Base-by-base conservation (phyloP, 2,797 vertebrate genomes). In the Galagoides demidoff region DNA sequence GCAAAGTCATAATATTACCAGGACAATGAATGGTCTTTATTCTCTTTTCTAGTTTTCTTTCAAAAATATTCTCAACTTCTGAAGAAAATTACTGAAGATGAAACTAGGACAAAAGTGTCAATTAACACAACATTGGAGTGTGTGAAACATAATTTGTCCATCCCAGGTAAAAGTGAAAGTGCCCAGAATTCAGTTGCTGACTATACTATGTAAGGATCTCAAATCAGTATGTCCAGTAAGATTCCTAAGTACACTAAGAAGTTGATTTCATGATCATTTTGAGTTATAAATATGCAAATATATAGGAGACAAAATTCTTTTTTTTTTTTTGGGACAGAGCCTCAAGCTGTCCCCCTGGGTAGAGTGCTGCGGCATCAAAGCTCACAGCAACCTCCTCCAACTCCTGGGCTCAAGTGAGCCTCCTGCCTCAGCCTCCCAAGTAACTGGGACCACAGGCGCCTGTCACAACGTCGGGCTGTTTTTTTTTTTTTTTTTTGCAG, bases 1-100 rank as follows among this genome's bases (percentile, higher is more conserved):
- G 17, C 27, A 74, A 92, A 49, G 23, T 22, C 31, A 45, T 31
- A 81, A 20, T 25, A 45, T 45, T 49, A 31, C 63, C 73, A 76
- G 76, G 83, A 89, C 86, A 92, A 52, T n/a, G 2, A 96, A 66
- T 85, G 64, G 17, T 63, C 63, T 88, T 78, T 85, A 23, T 77
- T 95, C 3, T 87, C 6, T 85, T 64, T 96, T 94, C 19, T 66
- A 97, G 97, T 96, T 94, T 94, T 85, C 77, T 97, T 90, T 68
- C 73, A 97, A 71, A 96, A 95, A 68, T 92, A 89, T 85, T 95
- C 89, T 89, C 82, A 95, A 49, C 77, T 97, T 68, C 43, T 84
- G 45, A 49, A 49, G 45, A 49, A 49, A 49, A 49, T 49, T 49
- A 49, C 45, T 73, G 87, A 96, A 90, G 94, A 92, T 93, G 82